Conservation (phyloP, 2,888 invertebrate genomes). For the Crossocerus cetratus region DNA sequence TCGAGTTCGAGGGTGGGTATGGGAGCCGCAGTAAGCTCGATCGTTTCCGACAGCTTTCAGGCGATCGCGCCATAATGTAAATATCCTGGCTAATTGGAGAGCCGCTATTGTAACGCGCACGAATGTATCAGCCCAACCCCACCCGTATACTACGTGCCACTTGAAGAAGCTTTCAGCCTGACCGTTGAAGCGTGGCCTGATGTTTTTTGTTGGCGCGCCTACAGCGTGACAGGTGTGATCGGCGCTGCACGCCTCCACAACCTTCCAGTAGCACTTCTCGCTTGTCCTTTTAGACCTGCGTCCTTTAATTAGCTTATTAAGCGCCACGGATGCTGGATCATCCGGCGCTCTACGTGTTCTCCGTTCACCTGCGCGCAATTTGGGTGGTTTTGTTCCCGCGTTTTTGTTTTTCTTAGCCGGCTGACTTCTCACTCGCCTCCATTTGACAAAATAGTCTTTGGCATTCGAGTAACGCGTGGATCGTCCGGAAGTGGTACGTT, state of each 20-base stretch:
- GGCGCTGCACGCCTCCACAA: constrained; percentile 20
- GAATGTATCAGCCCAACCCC: constrained; percentile 25
- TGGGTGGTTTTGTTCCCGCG: constrained; percentile 51
- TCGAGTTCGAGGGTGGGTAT: constrained; percentile 29
- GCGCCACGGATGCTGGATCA: constrained; percentile 58
- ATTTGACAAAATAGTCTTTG: too few species aligned
- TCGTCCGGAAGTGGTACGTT: too few species aligned
- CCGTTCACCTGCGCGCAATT: constrained; percentile 39
- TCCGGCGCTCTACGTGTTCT: constrained; percentile 23
- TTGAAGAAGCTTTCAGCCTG: constrained; percentile 64
- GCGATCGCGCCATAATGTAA: constrained; percentile 70
- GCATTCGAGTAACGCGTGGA: too few species aligned
- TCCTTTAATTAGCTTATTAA: constrained; percentile 70
- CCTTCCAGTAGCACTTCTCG: constrained; percentile 35
- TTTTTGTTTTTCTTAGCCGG: constrained; percentile 41
- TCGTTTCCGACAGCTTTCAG: constrained; percentile 62
- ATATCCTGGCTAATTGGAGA: constrained; percentile 76
- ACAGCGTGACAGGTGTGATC: constrained; percentile 54
- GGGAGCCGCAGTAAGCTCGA: constrained; percentile 44
- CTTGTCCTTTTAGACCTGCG: constrained; percentile 39
- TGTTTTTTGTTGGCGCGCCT: constrained; percentile 64
- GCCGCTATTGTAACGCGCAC: constrained; percentile 66
- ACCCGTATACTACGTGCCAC: constrained; percentile 48
- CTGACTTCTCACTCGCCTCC: too few species aligned
- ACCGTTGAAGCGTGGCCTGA: constrained; percentile 64